Percentiles rank a stretch among this genome's conserved stretches.
Evolutionary conservation across 1,140 invertebrate genomes (phyloP).

Genomic region (Bradynema listronoti): DNA sequence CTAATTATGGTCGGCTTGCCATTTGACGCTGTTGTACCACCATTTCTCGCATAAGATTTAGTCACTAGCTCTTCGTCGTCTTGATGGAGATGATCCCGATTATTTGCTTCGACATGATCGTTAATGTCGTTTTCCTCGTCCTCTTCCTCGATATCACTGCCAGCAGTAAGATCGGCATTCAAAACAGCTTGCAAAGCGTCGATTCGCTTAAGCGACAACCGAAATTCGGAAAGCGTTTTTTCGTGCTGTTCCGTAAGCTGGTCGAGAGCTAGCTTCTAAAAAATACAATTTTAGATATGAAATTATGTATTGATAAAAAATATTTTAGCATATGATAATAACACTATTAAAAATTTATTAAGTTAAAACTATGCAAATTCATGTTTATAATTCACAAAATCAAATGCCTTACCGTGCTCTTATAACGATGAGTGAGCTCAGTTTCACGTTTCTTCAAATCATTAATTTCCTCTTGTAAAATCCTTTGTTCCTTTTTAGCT

Average conservation of each 20-base stretch:
- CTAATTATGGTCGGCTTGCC: too few species aligned
- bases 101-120: too few species aligned
- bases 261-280: constrained; percentile 5
- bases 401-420: constrained; percentile 7
- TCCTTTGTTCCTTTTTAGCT: constrained; percentile 9
- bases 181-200: constrained; percentile 18
- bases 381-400: too few species aligned
- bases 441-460: constrained; percentile 19
- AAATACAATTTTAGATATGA: constrained; percentile 4
- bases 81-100: too few species aligned
- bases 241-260: constrained; percentile 11
- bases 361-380: too few species aligned
- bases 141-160: constrained; percentile 20
- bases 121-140: constrained; percentile 6
- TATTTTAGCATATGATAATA: too few species aligned
- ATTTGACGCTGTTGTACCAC: too few species aligned
- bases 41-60: too few species aligned
- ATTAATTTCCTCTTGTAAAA: constrained; percentile 17
- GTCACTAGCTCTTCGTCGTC: too few species aligned
- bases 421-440: constrained; percentile 14
- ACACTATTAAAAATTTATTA: too few species aligned
- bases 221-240: background rate
- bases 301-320: background rate
- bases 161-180: constrained; percentile 15
- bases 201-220: constrained; percentile 7